Base-by-base conservation (phyloP, 2,113 vertebrate genomes). In the Cairina moschata region DNA sequence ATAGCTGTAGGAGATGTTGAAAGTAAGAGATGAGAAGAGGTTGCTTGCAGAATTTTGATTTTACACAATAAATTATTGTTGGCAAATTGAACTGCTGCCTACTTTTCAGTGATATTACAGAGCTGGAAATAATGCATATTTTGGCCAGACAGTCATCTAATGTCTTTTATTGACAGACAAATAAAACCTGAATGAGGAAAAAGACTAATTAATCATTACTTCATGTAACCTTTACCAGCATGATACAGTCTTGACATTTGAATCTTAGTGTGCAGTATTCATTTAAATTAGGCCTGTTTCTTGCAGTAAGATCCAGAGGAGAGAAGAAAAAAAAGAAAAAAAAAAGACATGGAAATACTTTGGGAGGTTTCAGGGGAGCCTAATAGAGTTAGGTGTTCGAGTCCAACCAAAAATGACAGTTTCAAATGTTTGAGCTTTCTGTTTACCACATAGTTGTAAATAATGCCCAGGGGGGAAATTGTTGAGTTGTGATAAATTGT, bases 401-500 rank as follows among this genome's bases (percentile, higher is more conserved):
- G 34, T 66, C 69, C 77, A 90, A 54, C 34, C 0, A 3, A 86
- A 89, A 86, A 84, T 74, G 20, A 42, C 69, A 79, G 36, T 84
- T 54, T 93, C 44, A 84, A 89, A 88, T 73, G 50, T 66, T 66
- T 91, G 59, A 32, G 40, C 21, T 74, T 89, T 69, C 66, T 76
- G 11, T 89, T 46, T n/a, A 81, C 54, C 83, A 55, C 86, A 14
- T 38, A 76, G 40, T 4, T 94, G 75, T 88, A 80, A 91, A 94
- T 94, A 89, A 80, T 80, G 42, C 93, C 78, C 81, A 29, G 46
- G 86, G 63, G 93, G 55, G 20, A 80, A 94, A 87, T 87, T 96
- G 88, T 85, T 93, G 92, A 93, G 88, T 84, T 0, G 9, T 95
- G 96, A 97, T 97, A 92, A 96, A 96, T 92, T 87, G 92, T 87